Conservation (phyloP, 2,113 vertebrate genomes). For the Bos indicus region DNA sequence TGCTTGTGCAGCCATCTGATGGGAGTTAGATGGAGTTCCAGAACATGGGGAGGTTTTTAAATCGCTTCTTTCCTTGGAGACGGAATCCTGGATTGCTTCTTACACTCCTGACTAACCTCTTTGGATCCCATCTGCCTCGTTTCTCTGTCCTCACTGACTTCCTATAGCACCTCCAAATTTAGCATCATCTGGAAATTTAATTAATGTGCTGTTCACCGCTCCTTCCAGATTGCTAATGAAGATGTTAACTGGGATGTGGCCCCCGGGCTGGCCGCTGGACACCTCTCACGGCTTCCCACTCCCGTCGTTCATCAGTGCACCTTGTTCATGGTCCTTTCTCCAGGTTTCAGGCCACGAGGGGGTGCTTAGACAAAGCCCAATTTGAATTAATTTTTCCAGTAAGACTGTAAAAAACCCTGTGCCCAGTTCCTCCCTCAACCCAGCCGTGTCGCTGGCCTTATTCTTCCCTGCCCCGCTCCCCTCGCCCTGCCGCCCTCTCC, state of each 20-base stretch:
- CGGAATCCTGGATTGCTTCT: neutral
- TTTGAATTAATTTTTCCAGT: conserved; percentile 78
- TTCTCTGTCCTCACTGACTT: conserved; percentile 48
- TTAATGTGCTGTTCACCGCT: conserved; percentile 77
- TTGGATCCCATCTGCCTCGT: neutral
- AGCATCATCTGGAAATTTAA: conserved; percentile 77
- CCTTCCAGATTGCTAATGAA: conserved; percentile 79
- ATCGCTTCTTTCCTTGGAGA: neutral
- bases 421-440: neutral
- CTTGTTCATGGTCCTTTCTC: conserved; percentile 70
- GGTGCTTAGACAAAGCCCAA: conserved; percentile 72
- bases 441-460: neutral
- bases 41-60: neutral
- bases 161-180: conserved; percentile 70
- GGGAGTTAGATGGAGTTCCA: neutral
- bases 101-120: neutral
- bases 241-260: conserved; percentile 75
- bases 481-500: accelerated
- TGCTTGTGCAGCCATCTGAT: accelerated
- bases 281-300: conserved; percentile 48
- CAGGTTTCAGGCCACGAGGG: conserved; percentile 70
- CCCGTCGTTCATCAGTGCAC: conserved; percentile 64
- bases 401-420: conserved; percentile 64
- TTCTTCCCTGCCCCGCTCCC: neutral
- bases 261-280: conserved; percentile 56